A percentile compares a stretch with the other conserved stretches of the same genome.
Conservation (phyloP, 2,797 vertebrate genomes). For the Ctenopoma multispine region DNA sequence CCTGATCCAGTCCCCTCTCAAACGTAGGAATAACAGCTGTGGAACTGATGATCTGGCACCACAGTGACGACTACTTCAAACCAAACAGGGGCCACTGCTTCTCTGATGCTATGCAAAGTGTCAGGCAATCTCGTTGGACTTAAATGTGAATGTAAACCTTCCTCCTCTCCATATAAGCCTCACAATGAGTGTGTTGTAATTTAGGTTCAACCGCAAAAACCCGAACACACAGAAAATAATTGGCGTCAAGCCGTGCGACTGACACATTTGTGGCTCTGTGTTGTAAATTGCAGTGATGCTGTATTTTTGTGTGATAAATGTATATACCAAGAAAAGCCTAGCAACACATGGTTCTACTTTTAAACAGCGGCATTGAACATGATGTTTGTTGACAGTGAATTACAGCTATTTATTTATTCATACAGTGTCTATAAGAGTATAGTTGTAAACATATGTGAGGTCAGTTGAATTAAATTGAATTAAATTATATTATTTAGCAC, state of each 20-base stretch:
- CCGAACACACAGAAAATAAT: conserved; percentile 41
- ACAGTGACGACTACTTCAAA: conserved; percentile 16
- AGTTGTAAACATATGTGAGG: conserved; percentile 74
- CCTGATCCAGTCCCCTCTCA: background rate
- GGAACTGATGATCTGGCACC: conserved; percentile 3
- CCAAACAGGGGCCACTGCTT: conserved; percentile 18
- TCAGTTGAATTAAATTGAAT: conserved; percentile 82
- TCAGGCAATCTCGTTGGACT: conserved; percentile 45
- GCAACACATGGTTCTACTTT: conserved; percentile 68
- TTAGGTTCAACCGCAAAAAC: conserved; percentile 51
- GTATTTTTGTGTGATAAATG: conserved; percentile 82
- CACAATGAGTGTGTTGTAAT: conserved; percentile 38
- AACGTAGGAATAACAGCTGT: background rate
- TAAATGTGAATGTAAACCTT: conserved; percentile 72
- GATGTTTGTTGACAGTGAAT: conserved; percentile 68
- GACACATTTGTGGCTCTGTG: conserved; percentile 80
- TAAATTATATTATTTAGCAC: conserved; percentile 82
- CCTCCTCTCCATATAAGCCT: conserved; percentile 44
- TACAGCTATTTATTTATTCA: conserved; percentile 73
- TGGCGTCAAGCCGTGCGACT: conserved; percentile 42
- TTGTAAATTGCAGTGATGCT: conserved; percentile 73
- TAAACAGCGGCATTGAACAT: conserved; percentile 67
- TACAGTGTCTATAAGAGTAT: conserved; percentile 74
- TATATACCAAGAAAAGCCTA: conserved; percentile 61
- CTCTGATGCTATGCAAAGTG: conserved; percentile 58